phyloP scores from a whole-genome alignment of 2,888 invertebrate species.

The Drosophila hamatofila region DNA sequence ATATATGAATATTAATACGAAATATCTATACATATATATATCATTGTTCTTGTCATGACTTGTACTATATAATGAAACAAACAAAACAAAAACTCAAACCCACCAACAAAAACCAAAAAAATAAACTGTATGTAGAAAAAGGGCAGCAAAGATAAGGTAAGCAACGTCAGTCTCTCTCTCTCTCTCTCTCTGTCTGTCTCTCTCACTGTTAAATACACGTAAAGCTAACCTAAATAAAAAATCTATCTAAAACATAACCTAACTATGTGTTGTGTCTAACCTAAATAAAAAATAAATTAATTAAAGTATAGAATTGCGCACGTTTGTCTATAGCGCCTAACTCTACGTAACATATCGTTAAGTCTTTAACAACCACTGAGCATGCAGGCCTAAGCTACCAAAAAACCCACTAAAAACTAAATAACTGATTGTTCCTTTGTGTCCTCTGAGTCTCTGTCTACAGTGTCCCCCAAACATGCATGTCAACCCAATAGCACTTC shows the following conservation, averaged over 20 bases:
- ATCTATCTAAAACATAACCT: slow-evolving; percentile 30
- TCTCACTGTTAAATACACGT: slow-evolving; percentile 56
- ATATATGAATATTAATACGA: slow-evolving; percentile 65
- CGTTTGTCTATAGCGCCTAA: slow-evolving; percentile 71
- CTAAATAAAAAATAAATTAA: slow-evolving; percentile 15
- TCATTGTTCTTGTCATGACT: slow-evolving; percentile 81
- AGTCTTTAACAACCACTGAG: slow-evolving; percentile 31
- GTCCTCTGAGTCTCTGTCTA: slow-evolving; percentile 41
- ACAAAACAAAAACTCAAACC: slow-evolving; percentile 69
- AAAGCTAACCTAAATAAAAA: slow-evolving; percentile 40
- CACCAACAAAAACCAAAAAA: slow-evolving; percentile 86
- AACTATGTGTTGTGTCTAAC: slow-evolving; percentile 55
- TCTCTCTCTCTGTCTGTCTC: slow-evolving; percentile 47
- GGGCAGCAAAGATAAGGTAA: slow-evolving; percentile 95
- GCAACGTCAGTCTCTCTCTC: slow-evolving; percentile 77
- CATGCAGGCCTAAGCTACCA: slow-evolving; percentile 44
- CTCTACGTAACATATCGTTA: slow-evolving; percentile 52
- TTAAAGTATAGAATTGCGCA: slow-evolving; percentile 47
- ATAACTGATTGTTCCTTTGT: slow-evolving; percentile 23
- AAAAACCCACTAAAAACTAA: slow-evolving; percentile 17
- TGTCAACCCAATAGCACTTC: slow-evolving; percentile 42
- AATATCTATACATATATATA: slow-evolving; percentile 65
- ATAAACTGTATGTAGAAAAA: slow-evolving; percentile 89
- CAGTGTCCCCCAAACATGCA: slow-evolving; percentile 41
- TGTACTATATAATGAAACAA: slow-evolving; percentile 64